Evolutionary conservation across 92 coral and sea anemone genomes (phyloP), one percentile per base, ranked within the genome.

Genomic region (Diadumene lineata): DNA sequence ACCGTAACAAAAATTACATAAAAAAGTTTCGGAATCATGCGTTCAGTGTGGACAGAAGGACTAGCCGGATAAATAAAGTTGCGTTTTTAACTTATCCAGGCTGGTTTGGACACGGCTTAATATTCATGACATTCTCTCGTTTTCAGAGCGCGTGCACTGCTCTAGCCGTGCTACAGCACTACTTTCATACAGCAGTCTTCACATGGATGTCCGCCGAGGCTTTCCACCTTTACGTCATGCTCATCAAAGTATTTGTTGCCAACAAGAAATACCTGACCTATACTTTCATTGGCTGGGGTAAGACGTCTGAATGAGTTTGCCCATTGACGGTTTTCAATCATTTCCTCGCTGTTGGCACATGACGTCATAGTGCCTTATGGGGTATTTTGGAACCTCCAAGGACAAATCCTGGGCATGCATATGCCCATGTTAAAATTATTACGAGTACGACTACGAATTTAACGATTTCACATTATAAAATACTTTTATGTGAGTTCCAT

Each of bases 171-270:
- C 18, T 46, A 17, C 70, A 53, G 44, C 71, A 79, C 53, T 79
- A 69, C 70, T 79, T 79, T 26, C 78, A 79, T 8, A 79, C 83
- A 30, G 78, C 83, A 29, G 50, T 79, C 50, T 79, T 69, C 22
- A 70, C 83, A n/a, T 79, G 83, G 83, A 79, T 79, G 83, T 32
- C 69, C n/a, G 78, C 73, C 7, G 78, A 70, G 43, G 83, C 70
- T 25, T 27, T 79, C 18, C 61, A 70, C 31, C 65, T 79, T 25
- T 79, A 33, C 30, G 57, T 79, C 24, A 79, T 69, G 68, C 57
- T 79, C 64, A 75, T 79, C 21, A 53, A 53, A 53, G 58, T 53
- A 68, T 73, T 78, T 24, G 32, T 68, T n/a, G 69, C 76, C 22
- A 31, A 43, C 25, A 69, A 34, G 31, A 67, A 34, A 2, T 34